A percentile compares a stretch with the other conserved stretches of the same genome.
phyloP scores from a whole-genome alignment of 1,140 invertebrate species.

The Mactra quadrangularis region DNA sequence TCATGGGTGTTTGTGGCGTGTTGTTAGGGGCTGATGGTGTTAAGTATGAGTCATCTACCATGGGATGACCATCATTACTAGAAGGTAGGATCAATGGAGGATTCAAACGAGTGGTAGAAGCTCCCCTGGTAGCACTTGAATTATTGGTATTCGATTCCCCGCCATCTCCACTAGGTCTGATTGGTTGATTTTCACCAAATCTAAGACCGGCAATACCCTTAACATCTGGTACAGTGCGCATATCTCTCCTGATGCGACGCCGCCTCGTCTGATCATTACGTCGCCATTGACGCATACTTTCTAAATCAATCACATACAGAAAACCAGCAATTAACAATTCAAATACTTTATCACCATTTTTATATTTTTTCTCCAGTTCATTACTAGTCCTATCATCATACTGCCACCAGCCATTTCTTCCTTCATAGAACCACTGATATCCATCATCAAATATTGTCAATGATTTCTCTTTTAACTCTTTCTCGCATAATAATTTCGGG shows the following conservation, averaged over 20 bases:
- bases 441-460: constrained; percentile 86
- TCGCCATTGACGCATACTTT: constrained; percentile 93
- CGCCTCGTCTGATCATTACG: constrained; percentile 91
- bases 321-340: constrained; percentile 96
- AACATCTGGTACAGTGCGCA: constrained; percentile 88
- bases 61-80: not conserved
- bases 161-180: constrained; percentile 72
- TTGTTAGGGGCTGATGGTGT: constrained; percentile 77
- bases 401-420: constrained; percentile 99
- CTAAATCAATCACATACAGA: constrained; percentile 95
- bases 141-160: constrained; percentile 40
- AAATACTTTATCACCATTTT: constrained; percentile 86
- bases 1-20: constrained; percentile 78
- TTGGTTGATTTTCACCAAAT: constrained; percentile 65
- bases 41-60: constrained; percentile 65
- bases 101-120: not conserved
- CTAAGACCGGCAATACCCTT: constrained; percentile 93
- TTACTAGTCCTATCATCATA: constrained; percentile 95
- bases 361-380: constrained; percentile 90
- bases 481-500: constrained; percentile 88
- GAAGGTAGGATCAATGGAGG: constrained; percentile 7
- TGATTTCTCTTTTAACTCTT: constrained; percentile 81
- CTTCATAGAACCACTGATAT: constrained; percentile 98
- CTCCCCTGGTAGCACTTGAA: not conserved
- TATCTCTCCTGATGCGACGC: constrained; percentile 93